phyloP scores from a whole-genome alignment of 2,113 vertebrate species.

The Amazona vittata region DNA sequence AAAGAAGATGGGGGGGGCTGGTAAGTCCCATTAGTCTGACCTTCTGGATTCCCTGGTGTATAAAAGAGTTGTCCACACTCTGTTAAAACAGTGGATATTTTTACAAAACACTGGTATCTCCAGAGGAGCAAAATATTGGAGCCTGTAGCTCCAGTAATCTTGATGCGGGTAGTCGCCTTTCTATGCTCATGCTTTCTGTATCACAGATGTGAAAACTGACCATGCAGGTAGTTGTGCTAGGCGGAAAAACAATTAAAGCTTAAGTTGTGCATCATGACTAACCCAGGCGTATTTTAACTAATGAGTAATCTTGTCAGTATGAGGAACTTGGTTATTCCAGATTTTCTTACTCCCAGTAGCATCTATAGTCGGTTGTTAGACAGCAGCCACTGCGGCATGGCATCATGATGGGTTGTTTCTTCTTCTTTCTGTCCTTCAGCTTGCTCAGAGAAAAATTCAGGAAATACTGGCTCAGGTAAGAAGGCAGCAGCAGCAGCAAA shows the following conservation, averaged over 20 bases:
- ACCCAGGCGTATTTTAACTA: not conserved
- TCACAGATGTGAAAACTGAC: not conserved
- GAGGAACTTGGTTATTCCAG: not conserved
- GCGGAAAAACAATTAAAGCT: not conserved
- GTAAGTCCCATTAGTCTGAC: not conserved
- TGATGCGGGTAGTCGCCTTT: not conserved
- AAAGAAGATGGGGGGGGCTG: not conserved
- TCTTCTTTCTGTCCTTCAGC: slow-evolving; percentile 73
- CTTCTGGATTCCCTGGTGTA: not conserved
- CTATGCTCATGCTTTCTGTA: not conserved
- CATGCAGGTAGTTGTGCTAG: not conserved
- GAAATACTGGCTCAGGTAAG: slow-evolving; percentile 98
- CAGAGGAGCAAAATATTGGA: not conserved
- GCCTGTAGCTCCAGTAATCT: not conserved
- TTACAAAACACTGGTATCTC: not conserved
- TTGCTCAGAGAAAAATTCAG: slow-evolving; percentile 99
- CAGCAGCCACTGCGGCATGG: not conserved
- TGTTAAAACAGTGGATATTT: not conserved
- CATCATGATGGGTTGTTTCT: not conserved
- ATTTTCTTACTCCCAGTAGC: not conserved
- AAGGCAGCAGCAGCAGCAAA: slow-evolving; percentile 91
- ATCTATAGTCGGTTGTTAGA: not conserved
- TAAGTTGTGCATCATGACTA: not conserved
- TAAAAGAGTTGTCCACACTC: not conserved
- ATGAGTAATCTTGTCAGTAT: not conserved